Evolutionary conservation across 2,888 invertebrate species (phyloP).

Genomic region (Heliconius hortense): DNA sequence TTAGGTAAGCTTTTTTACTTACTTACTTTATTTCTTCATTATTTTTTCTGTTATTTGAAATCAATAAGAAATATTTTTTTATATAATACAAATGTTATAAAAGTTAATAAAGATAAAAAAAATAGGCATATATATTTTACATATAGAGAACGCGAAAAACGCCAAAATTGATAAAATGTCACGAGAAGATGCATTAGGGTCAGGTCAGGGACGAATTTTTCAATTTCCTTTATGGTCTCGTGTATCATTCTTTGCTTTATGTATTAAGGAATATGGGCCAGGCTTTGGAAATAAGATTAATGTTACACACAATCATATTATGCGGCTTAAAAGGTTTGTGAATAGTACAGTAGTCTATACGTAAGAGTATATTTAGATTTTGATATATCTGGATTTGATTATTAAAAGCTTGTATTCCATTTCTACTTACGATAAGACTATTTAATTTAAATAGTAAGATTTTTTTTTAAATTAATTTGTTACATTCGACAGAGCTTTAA

Average conservation of each 20-base stretch:
- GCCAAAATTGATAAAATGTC: constrained; percentile 22
- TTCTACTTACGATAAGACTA: too few relatives aligned
- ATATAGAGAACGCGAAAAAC: not conserved
- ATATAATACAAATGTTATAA: too few relatives aligned
- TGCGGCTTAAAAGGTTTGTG: not conserved
- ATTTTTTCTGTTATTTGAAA: too few relatives aligned
- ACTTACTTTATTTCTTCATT: too few relatives aligned
- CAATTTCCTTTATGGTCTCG: constrained; percentile 61
- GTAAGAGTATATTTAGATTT: not conserved
- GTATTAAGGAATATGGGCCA: constrained; percentile 19
- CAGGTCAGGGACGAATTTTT: constrained; percentile 63
- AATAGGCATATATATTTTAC: not conserved
- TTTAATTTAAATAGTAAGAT: too few relatives aligned
- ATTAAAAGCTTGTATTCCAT: too few relatives aligned
- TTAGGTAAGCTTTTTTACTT: too few relatives aligned
- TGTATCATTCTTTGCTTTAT: constrained; percentile 56
- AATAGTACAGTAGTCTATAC: too few relatives aligned
- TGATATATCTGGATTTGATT: not conserved
- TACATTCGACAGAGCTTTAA: too few relatives aligned
- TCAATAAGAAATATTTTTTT: too few relatives aligned
- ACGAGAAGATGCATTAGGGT: constrained; percentile 53
- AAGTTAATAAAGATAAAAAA: too few relatives aligned
- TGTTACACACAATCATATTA: constrained; percentile 18
- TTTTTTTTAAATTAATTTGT: too few relatives aligned
- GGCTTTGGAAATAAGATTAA: constrained; percentile 19